phyloP scores from a whole-genome alignment of 2,888 invertebrate species.

The Papilio demoleus region DNA sequence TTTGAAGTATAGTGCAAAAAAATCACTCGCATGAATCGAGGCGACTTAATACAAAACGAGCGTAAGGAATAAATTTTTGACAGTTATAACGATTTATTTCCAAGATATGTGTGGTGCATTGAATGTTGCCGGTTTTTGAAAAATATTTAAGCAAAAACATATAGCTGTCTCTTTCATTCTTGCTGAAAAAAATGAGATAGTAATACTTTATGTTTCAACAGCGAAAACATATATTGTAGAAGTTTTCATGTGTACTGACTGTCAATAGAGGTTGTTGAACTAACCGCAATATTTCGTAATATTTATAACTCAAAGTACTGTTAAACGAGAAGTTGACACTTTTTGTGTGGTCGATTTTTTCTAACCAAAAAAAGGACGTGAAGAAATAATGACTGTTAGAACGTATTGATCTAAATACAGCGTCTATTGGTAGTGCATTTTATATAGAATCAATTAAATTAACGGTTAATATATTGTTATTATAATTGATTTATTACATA shows the following conservation, averaged over 20 bases:
- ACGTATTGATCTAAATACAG: neutral
- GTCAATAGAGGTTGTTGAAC: neutral
- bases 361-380: neutral
- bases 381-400: neutral
- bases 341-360: constrained; percentile 7
- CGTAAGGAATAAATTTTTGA: constrained; percentile 10
- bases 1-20: constrained; percentile 2
- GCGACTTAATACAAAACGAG: neutral
- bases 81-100: constrained; percentile 2
- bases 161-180: neutral
- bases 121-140: neutral
- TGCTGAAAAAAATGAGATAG: neutral
- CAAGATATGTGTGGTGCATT: neutral
- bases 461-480: neutral
- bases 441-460: neutral
- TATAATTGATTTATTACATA: neutral
- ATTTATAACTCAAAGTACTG: constrained; percentile 14
- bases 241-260: neutral
- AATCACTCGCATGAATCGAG: neutral
- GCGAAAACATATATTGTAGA: neutral
- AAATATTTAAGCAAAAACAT: neutral
- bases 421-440: constrained; percentile 1
- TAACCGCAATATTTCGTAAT: neutral
- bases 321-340: constrained; percentile 1
- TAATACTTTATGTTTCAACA: neutral